Base-by-base conservation (phyloP, 2,888 invertebrate species). In the Leptopilina myrica region DNA sequence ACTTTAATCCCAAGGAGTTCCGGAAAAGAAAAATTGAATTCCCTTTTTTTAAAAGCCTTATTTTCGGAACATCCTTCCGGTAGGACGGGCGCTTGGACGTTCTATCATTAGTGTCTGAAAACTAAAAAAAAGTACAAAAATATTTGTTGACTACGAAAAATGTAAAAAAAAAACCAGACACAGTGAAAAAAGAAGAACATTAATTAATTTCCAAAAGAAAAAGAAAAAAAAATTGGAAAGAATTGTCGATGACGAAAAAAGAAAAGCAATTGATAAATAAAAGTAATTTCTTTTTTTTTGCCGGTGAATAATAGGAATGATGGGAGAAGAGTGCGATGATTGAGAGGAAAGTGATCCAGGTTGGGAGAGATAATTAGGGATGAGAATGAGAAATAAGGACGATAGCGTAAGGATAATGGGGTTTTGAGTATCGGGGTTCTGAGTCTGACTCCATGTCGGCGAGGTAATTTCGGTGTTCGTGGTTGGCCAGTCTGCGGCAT, bases 381-480 rank as follows among this genome's bases (percentile, higher is more conserved):
- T 56, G 49, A 73, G 69, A 69, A 79, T 87, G 85, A 85, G 85
- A 86, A 88, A 89, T 88, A 87, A 88, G 85, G 85, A 87, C 83
- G 85, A 88, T 87, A 87, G 87, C 86, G 84, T 83, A 82, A 79
- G 82, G 85, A 85, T 87, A 87, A 87, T 88, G 84, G 87, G 83
- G 81, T 89, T 87, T 87, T 86, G 84, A 88, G 85, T 80, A 84
- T 85, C 83, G 78, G 33, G 12, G 81, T 80, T 20, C 87, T 89
- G 88, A 78, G 81, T 82, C 84, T 87, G 87, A 88, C 87, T 88
- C 84, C 77, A 81, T 82, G 76, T 80, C 81, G 83, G 87, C 84
- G 85, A 88, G 87, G 84, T 86, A 88, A 88, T 88, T 88, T 87
- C 85, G 84, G 83, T 82, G 84, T 81, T 87, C 83, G 84, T 81